phyloP scores from a whole-genome alignment of 2,113 vertebrate genomes.

The Chaenocephalus aceratus region DNA sequence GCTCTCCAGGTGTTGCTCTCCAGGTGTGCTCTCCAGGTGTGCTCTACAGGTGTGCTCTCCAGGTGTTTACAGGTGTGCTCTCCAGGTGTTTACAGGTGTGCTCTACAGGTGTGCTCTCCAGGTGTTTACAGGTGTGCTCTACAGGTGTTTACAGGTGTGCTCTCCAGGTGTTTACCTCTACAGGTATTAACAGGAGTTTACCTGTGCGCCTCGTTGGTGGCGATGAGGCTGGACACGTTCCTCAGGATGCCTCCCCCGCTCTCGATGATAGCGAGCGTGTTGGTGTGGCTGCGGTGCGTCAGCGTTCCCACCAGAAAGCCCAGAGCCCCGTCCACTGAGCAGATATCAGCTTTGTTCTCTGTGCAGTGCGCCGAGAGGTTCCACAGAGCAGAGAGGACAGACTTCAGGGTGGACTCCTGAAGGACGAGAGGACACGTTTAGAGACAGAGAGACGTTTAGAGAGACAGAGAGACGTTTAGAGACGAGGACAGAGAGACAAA shows the following conservation, averaged over 20 bases:
- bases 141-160: too few species aligned
- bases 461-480: too few species aligned
- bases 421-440: neutral
- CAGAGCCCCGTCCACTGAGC: conserved; percentile 93
- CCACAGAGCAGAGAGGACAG: conserved; percentile 97
- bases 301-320: conserved; percentile 95
- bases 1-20: too few species aligned
- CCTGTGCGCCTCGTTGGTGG: conserved; percentile 98
- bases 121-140: too few species aligned
- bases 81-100: too few species aligned
- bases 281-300: conserved; percentile 96
- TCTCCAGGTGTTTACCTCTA: too few species aligned
- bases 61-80: too few species aligned
- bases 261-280: conserved; percentile 98
- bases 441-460: neutral
- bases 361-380: conserved; percentile 98
- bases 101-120: too few species aligned
- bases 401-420: conserved; percentile 98
- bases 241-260: conserved; percentile 97
- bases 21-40: too few species aligned
- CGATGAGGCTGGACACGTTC: conserved; percentile 98
- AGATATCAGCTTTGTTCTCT: conserved; percentile 98
- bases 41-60: too few species aligned
- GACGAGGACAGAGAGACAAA: too few species aligned
- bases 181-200: conserved; percentile 44